A percentile compares a stretch with the other conserved stretches of the same genome.
These are phyloP conservation scores for Ornithoptera alexandrae DNA, from an alignment of 2,888 invertebrate genomes.

Conservation along the genomic window DNA sequence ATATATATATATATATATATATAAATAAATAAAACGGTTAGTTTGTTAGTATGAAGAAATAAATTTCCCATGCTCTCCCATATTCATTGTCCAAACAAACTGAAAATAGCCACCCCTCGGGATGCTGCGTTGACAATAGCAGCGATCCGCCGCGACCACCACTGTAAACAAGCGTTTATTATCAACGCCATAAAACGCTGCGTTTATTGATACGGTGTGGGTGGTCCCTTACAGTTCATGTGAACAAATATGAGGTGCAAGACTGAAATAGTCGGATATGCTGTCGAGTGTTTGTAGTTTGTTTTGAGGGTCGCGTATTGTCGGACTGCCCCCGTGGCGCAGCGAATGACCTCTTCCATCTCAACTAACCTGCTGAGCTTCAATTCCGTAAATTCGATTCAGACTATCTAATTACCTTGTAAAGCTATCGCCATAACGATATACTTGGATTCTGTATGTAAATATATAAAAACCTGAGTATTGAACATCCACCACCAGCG, in stretches of 20 bases:
- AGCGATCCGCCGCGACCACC: constrained; percentile 45
- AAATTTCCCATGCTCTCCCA: constrained; percentile 32
- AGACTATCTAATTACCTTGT: too few species aligned
- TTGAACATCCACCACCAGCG: too few species aligned
- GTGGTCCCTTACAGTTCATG: constrained; percentile 64
- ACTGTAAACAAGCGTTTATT: constrained; percentile 71
- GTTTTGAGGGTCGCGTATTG: constrained; percentile 21
- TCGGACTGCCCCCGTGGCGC: too few species aligned
- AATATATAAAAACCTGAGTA: too few species aligned
- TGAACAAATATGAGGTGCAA: constrained; percentile 44
- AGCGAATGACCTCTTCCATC: too few species aligned
- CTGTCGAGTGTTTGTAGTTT: constrained; percentile 47
- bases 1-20: too few species aligned
- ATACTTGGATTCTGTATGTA: too few species aligned
- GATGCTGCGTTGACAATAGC: constrained; percentile 48
- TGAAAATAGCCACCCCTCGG: constrained; percentile 45
- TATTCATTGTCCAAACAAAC: constrained; percentile 48
- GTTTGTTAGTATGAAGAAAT: constrained; percentile 33
- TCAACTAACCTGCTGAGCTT: too few species aligned
- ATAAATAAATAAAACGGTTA: neutral
- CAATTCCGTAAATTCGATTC: neutral
- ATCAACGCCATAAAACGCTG: constrained; percentile 66
- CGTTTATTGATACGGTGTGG: constrained; percentile 70
- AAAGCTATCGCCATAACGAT: too few species aligned
- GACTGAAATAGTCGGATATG: constrained; percentile 46